Percentiles rank a stretch among this genome's conserved stretches.
phyloP scores from a whole-genome alignment of 2,113 vertebrate genomes.

The Bujurquina vittata region DNA sequence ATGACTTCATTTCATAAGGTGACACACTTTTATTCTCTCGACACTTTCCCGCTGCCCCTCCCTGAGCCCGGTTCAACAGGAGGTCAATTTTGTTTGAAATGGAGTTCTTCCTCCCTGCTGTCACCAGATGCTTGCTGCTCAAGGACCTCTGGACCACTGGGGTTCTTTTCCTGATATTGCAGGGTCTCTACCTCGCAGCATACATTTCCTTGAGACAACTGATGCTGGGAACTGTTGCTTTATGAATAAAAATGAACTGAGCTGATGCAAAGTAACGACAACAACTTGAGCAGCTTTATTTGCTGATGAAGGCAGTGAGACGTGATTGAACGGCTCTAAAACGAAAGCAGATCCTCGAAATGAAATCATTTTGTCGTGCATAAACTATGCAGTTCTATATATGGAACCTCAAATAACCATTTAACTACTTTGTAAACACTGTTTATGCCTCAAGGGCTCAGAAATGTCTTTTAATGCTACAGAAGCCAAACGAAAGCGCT shows the following conservation, averaged over 20 bases:
- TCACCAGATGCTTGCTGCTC: not conserved
- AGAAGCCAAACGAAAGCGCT: slow-evolving; percentile 12
- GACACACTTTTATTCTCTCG: not conserved
- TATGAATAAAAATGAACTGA: not conserved
- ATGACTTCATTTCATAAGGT: no score
- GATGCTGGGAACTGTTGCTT: not conserved
- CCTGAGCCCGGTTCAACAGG: not conserved
- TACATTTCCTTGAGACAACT: not conserved
- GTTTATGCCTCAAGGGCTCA: not conserved
- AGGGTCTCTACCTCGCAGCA: not conserved
- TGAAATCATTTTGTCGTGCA: not conserved
- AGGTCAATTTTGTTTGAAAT: not conserved
- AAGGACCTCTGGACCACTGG: fast-evolving
- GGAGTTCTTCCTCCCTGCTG: not conserved
- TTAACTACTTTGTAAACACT: slow-evolving; percentile 3
- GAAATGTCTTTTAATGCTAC: not conserved
- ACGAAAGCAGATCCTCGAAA: not conserved
- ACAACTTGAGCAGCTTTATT: not conserved
- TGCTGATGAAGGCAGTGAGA: not conserved
- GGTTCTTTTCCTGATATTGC: not conserved
- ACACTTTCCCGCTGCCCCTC: not conserved
- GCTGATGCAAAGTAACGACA: not conserved
- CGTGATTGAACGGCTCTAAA: not conserved
- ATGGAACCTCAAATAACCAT: not conserved
- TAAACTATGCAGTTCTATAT: not conserved